A percentile compares a stretch with the other conserved stretches of the same genome.
phyloP scores from a whole-genome alignment of 2,888 invertebrate genomes.

The Andrena trimmerana region DNA sequence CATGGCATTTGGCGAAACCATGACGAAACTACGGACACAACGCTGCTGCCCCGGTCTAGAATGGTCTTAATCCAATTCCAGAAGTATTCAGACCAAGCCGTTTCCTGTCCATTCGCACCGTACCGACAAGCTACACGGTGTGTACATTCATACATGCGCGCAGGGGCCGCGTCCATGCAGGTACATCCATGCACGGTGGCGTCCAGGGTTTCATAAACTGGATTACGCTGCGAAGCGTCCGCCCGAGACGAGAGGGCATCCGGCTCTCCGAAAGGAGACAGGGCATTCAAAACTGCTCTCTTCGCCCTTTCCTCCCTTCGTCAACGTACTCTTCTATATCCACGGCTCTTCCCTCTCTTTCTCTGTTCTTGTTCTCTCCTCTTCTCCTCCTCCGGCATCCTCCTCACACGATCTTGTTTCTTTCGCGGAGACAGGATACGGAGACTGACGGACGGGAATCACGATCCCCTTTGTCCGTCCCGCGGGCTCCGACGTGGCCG shows the following conservation, averaged over 20 bases:
- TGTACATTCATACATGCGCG: conserved; percentile 46
- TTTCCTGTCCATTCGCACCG: conserved; percentile 81
- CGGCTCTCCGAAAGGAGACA: conserved; percentile 76
- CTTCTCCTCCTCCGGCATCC: conserved; percentile 40
- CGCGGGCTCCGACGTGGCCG: conserved; percentile 66
- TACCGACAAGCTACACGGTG: conserved; percentile 65
- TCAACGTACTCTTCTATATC: conserved; percentile 44
- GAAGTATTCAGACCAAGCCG: conserved; percentile 77
- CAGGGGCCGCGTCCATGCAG: neutral
- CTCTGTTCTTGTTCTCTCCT: conserved; percentile 16
- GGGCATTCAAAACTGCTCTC: conserved; percentile 71
- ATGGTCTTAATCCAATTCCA: conserved; percentile 79
- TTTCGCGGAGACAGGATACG: conserved; percentile 74
- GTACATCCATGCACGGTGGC: conserved; percentile 43
- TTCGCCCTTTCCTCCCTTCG: conserved; percentile 55
- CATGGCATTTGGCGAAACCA: conserved; percentile 47
- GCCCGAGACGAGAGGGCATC: conserved; percentile 73
- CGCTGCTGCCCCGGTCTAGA: conserved; percentile 47
- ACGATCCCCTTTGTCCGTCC: conserved; percentile 73
- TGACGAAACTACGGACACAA: conserved; percentile 58
- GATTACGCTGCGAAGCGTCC: conserved; percentile 74
- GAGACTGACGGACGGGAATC: conserved; percentile 73
- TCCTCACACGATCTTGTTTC: conserved; percentile 69
- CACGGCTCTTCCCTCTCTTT: conserved; percentile 13
- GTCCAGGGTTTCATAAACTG: conserved; percentile 76